Percentiles rank a stretch among this genome's conserved stretches.
These are phyloP conservation scores for Scalopus aquaticus DNA, from an alignment of 2,113 vertebrate species.

Conservation along the genomic window DNA sequence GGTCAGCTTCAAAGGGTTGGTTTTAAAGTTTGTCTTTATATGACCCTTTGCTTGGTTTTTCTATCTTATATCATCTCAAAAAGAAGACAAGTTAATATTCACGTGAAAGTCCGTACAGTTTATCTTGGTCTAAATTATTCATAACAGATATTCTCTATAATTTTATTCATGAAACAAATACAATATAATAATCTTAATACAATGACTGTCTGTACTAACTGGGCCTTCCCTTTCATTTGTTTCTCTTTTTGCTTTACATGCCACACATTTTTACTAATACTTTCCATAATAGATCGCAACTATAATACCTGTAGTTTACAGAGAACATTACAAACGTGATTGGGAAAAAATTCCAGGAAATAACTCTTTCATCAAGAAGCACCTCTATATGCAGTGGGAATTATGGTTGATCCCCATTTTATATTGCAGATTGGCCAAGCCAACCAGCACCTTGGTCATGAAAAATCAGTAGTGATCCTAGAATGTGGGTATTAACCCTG, in stretches of 20 bases:
- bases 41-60: neutral
- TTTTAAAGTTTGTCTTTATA: neutral
- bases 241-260: constrained; percentile 5
- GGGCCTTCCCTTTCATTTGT: neutral
- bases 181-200: constrained; percentile 2
- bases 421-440: neutral
- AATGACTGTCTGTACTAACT: neutral
- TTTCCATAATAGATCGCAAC: constrained; percentile 28
- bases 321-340: constrained; percentile 24
- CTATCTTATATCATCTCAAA: neutral
- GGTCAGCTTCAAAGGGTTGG: no score
- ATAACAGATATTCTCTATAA: neutral
- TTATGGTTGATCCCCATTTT: neutral
- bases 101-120: constrained; percentile 4
- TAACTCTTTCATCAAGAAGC: neutral
- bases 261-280: neutral
- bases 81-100: neutral
- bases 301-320: neutral
- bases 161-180: constrained; percentile 21
- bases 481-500: neutral
- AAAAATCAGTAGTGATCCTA: neutral
- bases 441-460: neutral
- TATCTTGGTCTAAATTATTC: neutral
- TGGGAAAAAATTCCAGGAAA: neutral
- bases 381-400: neutral